These are phyloP conservation scores for Coracias cyanogaster DNA, from an alignment of 2,797 vertebrate genomes.

Conservation along the genomic window DNA sequence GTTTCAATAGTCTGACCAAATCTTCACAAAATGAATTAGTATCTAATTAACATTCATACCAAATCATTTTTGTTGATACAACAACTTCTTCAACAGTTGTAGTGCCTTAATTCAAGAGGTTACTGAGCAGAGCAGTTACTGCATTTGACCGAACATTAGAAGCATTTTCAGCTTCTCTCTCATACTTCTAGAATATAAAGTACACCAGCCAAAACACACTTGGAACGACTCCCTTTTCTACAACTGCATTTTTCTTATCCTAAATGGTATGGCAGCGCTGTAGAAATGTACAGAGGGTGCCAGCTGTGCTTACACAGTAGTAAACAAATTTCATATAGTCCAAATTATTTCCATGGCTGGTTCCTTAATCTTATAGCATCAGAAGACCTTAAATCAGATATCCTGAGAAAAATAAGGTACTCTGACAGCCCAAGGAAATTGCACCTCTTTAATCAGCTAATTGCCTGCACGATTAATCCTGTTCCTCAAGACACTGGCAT, in stretches of 20 bases:
- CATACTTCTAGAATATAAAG: not conserved
- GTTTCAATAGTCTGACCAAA: not conserved
- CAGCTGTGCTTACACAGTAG: not conserved
- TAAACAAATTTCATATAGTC: not conserved
- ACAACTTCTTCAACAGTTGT: not conserved
- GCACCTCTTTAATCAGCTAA: not conserved
- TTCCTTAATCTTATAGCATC: not conserved
- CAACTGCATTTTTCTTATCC: not conserved
- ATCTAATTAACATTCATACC: not conserved
- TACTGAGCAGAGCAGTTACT: not conserved
- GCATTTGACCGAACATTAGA: not conserved
- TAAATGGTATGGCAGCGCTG: not conserved
- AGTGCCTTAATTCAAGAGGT: not conserved
- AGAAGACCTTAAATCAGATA: not conserved
- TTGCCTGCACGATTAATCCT: not conserved
- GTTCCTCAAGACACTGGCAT: rapidly evolving
- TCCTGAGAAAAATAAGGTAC: not conserved
- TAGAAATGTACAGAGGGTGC: not conserved
- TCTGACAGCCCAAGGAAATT: not conserved
- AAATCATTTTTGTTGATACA: not conserved
- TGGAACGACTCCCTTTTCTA: not conserved
- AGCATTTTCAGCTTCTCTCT: not conserved
- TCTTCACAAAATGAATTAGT: not conserved
- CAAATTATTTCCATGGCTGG: not conserved
- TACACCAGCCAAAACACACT: not conserved